Evolutionary conservation across 2,888 invertebrate genomes (phyloP).

Genomic region (Glyphotaelius pellucidus): DNA sequence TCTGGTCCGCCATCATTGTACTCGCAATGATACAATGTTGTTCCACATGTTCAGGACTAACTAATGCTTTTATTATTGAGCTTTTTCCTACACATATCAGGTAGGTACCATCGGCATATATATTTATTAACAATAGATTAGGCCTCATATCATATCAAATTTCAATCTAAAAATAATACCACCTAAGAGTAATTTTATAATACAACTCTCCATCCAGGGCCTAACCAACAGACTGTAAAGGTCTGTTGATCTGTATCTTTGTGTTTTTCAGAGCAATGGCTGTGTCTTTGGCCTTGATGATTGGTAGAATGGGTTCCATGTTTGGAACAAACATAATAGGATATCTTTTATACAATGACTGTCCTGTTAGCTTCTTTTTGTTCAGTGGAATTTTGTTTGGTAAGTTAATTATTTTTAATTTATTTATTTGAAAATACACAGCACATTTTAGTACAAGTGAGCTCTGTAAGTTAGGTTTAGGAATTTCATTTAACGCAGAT

Average conservation of each 20-base stretch:
- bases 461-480: no score
- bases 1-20: conserved; percentile 72
- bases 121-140: no score
- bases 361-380: conserved; percentile 81
- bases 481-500: no score
- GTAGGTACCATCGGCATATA: conserved; percentile 67
- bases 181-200: no score
- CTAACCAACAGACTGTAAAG: no score
- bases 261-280: conserved; percentile 77
- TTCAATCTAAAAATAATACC: no score
- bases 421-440: no score
- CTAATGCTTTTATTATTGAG: conserved; percentile 74
- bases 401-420: conserved; percentile 68
- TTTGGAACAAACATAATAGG: conserved; percentile 82
- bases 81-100: conserved; percentile 75
- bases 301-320: conserved; percentile 82
- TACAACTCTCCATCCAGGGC: no score
- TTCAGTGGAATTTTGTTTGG: conserved; percentile 77
- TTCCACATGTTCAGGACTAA: conserved; percentile 73
- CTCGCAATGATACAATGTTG: conserved; percentile 72
- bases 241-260: not conserved
- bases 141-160: no score
- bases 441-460: no score
- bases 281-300: conserved; percentile 80
- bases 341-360: conserved; percentile 79